Evolutionary conservation across 2,888 invertebrate genomes (phyloP).

Genomic region (Melinopterus prodromus): DNA sequence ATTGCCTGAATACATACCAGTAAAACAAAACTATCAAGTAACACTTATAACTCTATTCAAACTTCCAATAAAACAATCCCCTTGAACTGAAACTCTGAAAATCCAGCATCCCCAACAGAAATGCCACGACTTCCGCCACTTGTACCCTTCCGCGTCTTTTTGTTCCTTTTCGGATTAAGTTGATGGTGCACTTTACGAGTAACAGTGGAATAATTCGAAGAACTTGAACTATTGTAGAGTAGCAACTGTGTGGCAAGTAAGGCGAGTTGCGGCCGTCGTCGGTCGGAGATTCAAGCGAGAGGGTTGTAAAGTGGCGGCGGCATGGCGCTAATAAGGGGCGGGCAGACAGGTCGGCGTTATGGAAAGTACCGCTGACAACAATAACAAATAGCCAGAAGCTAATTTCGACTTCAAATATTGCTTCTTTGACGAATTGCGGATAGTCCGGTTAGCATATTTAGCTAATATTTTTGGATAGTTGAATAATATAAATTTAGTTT

Average conservation of each 20-base stretch:
- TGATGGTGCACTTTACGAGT: slow-evolving; percentile 4
- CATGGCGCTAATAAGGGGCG: slow-evolving; percentile 45
- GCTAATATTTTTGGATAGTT: too few species aligned
- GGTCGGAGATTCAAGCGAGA: too few species aligned
- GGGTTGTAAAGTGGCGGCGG: slow-evolving; percentile 23
- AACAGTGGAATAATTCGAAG: slow-evolving; percentile 4
- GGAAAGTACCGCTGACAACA: slow-evolving; percentile 50
- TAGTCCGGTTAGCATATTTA: too few species aligned
- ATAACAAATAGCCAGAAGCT: slow-evolving; percentile 57
- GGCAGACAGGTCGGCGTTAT: slow-evolving; percentile 47
- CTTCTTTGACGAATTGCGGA: too few species aligned
- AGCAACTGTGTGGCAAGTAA: neutral
- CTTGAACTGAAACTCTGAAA: neutral
- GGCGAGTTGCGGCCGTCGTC: too few species aligned
- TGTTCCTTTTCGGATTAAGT: neutral
- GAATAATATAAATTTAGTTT: too few species aligned
- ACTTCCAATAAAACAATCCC: neutral
- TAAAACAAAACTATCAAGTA: too few species aligned
- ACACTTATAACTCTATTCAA: neutral
- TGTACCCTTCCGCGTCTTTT: neutral
- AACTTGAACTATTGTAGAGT: slow-evolving; percentile 4
- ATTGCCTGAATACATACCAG: too few species aligned
- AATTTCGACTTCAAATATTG: too few species aligned
- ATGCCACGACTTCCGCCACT: neutral
- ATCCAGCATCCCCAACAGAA: neutral